These are phyloP conservation scores for Epistrophella euchroma DNA, from an alignment of 2,888 invertebrate genomes.

Conservation along the genomic window DNA sequence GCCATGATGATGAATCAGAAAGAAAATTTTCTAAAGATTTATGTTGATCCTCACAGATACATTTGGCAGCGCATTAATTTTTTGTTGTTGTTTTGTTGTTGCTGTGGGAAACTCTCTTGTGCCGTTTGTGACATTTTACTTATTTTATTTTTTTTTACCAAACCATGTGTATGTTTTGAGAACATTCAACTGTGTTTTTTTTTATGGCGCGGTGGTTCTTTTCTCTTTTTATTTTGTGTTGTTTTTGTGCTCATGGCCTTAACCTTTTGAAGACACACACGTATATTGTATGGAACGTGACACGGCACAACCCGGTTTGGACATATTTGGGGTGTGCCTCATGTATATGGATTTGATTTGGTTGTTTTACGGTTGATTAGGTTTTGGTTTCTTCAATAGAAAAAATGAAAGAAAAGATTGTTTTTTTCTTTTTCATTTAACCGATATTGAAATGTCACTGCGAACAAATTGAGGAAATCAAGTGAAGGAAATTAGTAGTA, in stretches of 20 bases:
- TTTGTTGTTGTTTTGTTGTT: neutral
- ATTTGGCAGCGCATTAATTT: conserved; percentile 43
- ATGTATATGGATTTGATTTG: conserved; percentile 49
- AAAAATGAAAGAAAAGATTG: neutral
- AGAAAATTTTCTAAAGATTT: conserved; percentile 40
- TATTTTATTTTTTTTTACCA: neutral
- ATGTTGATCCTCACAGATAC: conserved; percentile 56
- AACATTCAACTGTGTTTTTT: conserved; percentile 58
- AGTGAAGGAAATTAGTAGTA: conserved; percentile 28
- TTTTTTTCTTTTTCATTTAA: neutral
- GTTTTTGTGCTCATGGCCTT: conserved; percentile 68
- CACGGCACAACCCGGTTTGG: conserved; percentile 46
- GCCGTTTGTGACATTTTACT: conserved; percentile 26
- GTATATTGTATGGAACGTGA: conserved; percentile 41
- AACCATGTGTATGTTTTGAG: conserved; percentile 25
- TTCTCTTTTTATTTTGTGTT: conserved; percentile 21
- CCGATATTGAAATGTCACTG: conserved; percentile 40
- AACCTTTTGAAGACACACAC: conserved; percentile 58
- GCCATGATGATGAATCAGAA: conserved; percentile 14
- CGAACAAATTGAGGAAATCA: conserved; percentile 60
- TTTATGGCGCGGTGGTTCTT: neutral
- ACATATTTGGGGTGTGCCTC: neutral
- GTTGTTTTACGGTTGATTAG: conserved; percentile 68
- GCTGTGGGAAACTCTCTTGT: neutral
- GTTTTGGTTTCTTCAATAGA: conserved; percentile 35